Conservation (phyloP, 2,113 vertebrate genomes). For the Eudyptes chrysolophus region DNA sequence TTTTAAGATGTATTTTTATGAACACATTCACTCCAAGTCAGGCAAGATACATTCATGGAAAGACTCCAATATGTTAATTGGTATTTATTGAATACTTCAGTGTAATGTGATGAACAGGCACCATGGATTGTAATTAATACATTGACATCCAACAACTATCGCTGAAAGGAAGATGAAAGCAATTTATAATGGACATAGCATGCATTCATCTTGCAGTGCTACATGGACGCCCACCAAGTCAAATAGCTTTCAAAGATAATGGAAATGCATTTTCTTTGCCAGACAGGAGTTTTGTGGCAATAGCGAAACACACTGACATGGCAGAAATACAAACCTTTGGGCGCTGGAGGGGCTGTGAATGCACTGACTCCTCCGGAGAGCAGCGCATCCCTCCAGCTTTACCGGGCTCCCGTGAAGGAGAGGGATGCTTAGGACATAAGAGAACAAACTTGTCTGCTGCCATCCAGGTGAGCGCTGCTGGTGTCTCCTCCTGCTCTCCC, state of each 20-base stretch:
- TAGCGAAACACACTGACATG: neutral
- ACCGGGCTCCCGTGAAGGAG: neutral
- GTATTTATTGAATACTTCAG: slow-evolving; percentile 38
- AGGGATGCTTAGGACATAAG: neutral
- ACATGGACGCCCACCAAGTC: neutral
- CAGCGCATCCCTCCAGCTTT: neutral
- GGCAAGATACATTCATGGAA: neutral
- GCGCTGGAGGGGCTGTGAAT: neutral
- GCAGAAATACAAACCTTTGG: neutral
- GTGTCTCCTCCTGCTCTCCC: neutral
- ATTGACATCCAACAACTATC: neutral
- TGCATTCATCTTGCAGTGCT: neutral
- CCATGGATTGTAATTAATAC: slow-evolving; percentile 10
- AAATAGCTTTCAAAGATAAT: neutral
- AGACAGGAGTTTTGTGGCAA: neutral
- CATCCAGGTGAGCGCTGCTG: neutral
- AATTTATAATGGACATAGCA: neutral
- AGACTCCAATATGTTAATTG: neutral
- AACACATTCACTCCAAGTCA: neutral
- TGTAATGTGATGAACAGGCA: neutral
- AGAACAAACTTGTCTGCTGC: neutral
- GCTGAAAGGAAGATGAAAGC: slow-evolving; percentile 21
- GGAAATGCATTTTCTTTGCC: neutral
- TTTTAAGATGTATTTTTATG: neutral
- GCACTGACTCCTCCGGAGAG: neutral